phyloP scores from a whole-genome alignment of 2,888 invertebrate genomes.

The Tachina fera region DNA sequence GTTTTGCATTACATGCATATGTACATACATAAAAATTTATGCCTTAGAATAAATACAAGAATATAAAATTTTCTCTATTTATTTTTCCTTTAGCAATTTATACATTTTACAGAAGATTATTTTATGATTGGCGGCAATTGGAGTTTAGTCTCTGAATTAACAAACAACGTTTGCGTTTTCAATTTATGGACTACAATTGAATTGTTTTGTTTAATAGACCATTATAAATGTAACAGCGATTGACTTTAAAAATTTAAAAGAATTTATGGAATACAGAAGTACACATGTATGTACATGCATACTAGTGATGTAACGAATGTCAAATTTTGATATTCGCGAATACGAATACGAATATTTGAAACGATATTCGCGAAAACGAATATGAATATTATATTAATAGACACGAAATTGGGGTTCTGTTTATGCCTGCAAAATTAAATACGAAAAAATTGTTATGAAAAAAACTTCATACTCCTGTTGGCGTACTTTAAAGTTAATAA shows the following conservation, averaged over 20 bases:
- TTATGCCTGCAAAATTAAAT: too few relatives aligned
- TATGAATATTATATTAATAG: too few relatives aligned
- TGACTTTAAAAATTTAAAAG: conserved; percentile 18
- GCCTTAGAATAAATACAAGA: not conserved
- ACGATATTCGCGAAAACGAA: too few relatives aligned
- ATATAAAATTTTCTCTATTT: not conserved
- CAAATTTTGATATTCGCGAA: too few relatives aligned
- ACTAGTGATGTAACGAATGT: too few relatives aligned
- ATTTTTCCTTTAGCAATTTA: conserved; percentile 39
- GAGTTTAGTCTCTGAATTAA: conserved; percentile 56
- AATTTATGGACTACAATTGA: conserved; percentile 68
- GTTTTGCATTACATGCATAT: not conserved
- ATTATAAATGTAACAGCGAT: conserved; percentile 1
- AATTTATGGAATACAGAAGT: not conserved
- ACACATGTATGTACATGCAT: too few relatives aligned
- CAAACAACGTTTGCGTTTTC: conserved; percentile 16
- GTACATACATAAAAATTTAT: too few relatives aligned
- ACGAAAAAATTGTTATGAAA: too few relatives aligned
- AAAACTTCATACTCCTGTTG: too few relatives aligned
- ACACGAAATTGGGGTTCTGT: too few relatives aligned
- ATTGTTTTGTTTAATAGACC: conserved; percentile 56
- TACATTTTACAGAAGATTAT: conserved; percentile 34
- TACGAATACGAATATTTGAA: too few relatives aligned
- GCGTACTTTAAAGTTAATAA: too few relatives aligned
- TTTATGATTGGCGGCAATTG: conserved; percentile 60